phyloP scores from a whole-genome alignment of 2,888 invertebrate species.

The Synanthedon andrenaeformis region DNA sequence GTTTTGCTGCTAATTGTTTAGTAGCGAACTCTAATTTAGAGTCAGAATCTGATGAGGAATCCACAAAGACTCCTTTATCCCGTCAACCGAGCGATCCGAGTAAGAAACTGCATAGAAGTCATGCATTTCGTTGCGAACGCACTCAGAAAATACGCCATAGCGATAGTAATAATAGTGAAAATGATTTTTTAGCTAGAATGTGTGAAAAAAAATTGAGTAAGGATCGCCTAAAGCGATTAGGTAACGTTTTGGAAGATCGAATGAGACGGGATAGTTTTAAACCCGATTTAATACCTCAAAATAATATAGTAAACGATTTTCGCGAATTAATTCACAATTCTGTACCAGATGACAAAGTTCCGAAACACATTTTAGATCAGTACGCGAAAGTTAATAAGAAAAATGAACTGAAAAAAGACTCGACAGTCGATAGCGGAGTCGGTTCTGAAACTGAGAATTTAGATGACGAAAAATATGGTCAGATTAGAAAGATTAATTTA shows the following conservation, averaged over 20 bases:
- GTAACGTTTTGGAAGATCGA: slow-evolving; percentile 52
- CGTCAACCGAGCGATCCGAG: slow-evolving; percentile 64
- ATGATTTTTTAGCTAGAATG: slow-evolving; percentile 44
- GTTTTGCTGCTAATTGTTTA: neutral
- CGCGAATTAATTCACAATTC: slow-evolving; percentile 18
- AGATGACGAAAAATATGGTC: slow-evolving; percentile 46
- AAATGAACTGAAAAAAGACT: slow-evolving; percentile 27
- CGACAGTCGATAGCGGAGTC: slow-evolving; percentile 62
- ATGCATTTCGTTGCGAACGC: slow-evolving; percentile 70
- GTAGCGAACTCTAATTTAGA: neutral
- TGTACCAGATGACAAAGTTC: slow-evolving; percentile 49
- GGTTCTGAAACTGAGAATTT: slow-evolving; percentile 63
- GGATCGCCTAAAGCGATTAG: slow-evolving; percentile 46
- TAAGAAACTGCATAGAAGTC: slow-evolving; percentile 69
- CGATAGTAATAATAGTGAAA: slow-evolving; percentile 46
- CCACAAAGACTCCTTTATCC: slow-evolving; percentile 36
- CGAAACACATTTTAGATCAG: slow-evolving; percentile 57
- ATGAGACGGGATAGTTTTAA: slow-evolving; percentile 55
- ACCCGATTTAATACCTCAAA: neutral
- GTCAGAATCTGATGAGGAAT: slow-evolving; percentile 3
- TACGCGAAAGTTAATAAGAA: slow-evolving; percentile 59
- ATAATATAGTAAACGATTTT: slow-evolving; percentile 16
- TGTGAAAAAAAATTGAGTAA: slow-evolving; percentile 47
- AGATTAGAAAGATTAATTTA: slow-evolving; percentile 40
- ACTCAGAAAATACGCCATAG: slow-evolving; percentile 50